Evolutionary conservation across 2,113 vertebrate species (phyloP).

Genomic region (Geothlypis trichas): DNA sequence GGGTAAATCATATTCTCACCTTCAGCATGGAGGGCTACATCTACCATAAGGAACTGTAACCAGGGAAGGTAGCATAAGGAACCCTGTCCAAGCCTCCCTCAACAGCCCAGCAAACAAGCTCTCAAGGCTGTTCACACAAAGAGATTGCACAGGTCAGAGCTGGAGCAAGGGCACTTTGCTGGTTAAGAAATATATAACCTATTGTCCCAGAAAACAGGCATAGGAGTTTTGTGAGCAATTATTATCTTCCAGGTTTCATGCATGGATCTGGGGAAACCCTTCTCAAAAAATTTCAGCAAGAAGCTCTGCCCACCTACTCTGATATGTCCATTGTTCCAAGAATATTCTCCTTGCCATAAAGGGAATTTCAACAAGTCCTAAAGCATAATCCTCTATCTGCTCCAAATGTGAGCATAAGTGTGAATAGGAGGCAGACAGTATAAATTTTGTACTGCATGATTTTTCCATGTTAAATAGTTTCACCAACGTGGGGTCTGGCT

Average conservation of each 20-base stretch:
- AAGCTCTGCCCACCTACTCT: background rate
- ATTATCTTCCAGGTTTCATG: background rate
- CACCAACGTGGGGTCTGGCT: background rate
- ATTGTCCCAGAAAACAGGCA: background rate
- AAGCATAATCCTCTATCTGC: background rate
- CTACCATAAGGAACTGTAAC: background rate
- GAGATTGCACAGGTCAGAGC: background rate
- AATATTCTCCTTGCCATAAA: background rate
- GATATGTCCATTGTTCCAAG: background rate
- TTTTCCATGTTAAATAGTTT: constrained; percentile 27
- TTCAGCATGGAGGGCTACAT: background rate
- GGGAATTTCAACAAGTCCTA: background rate
- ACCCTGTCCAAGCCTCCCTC: background rate
- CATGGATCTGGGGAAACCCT: background rate
- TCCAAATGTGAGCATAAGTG: background rate
- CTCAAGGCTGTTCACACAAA: background rate
- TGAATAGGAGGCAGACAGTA: background rate
- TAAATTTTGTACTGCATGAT: background rate
- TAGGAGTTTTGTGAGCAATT: background rate
- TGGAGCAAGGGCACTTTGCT: background rate
- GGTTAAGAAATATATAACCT: background rate
- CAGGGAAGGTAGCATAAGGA: background rate
- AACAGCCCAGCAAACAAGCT: background rate
- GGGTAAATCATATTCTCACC: background rate
- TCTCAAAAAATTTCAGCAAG: background rate